Base-by-base conservation (phyloP, 2,888 invertebrate genomes). In the Chloromyia formosa region DNA sequence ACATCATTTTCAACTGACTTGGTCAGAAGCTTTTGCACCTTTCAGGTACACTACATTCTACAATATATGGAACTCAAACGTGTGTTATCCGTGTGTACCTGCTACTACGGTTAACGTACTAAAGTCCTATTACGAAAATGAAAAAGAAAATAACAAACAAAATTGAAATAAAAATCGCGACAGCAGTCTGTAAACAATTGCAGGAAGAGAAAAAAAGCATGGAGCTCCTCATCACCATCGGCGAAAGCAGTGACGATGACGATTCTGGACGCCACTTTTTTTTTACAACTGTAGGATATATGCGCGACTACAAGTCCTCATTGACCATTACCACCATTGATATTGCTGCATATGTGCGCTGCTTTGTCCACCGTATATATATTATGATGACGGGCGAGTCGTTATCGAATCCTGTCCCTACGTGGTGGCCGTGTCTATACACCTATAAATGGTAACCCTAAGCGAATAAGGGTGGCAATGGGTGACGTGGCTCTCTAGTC, bases 401-500 rank as follows among this genome's bases (percentile, higher is more conserved):
- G 62, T 62, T 40, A 49, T 23, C 53, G 23, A 23, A 18, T 53
- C 20, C 27, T 27, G 49, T 1, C n/a, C 18, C 7, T 49, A 56
- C 54, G 35, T 69, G 27, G 56, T 35, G 27, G 7, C 27, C 27
- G 27, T 35, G 27, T 7, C 27, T 2, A 2, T 73, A 45, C n/a
- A n/a, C 60, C 49, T 45, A 58, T n/a, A n/a, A n/a, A n/a, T 69
- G 58, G 58, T 22, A 71, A 71, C 71, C 56, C 71, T 71, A 40
- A 40, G n/a, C 71, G 71, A 56, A 56, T 71, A 71, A 56, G 40
- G 54, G 58, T 20, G 45, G 42, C 22, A 45, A 66, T 22, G 49
- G 12, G 42, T 49, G 66, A 66, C 49, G 49, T 56, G 20, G 9
- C 56, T 56, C 56, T 18, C 40, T 56, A 66, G 66, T 35, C 66